A percentile compares a stretch with the other conserved stretches of the same genome.
Conservation (phyloP, 2,888 invertebrate species). For the Eupithecia abbreviata region DNA sequence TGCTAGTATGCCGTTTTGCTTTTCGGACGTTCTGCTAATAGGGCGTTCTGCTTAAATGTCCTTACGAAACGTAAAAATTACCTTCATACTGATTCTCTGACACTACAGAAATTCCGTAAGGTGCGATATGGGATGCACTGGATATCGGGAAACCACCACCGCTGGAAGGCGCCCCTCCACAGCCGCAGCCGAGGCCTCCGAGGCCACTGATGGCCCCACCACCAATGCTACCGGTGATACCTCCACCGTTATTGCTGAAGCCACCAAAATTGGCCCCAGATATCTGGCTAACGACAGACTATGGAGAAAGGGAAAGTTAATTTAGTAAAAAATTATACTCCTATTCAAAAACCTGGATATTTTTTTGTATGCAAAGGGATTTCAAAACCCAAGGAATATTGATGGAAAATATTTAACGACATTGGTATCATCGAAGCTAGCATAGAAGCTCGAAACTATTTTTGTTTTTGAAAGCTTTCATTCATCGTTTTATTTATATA, state of each 20-base stretch:
- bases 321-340: no score
- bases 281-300: not conserved
- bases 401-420: no score
- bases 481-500: no score
- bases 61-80: not conserved
- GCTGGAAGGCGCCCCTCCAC: conserved; percentile 18
- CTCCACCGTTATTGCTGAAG: not conserved
- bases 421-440: no score
- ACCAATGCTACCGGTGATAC: not conserved
- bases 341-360: no score
- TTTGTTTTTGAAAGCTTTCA: no score
- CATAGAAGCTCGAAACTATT: no score
- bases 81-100: conserved; percentile 31
- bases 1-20: no score
- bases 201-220: not conserved
- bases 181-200: conserved; percentile 19
- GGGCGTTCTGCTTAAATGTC: no score
- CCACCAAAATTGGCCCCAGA: not conserved
- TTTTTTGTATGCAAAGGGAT: no score
- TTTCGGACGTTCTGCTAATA: no score
- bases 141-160: conserved; percentile 35
- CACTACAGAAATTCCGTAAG: conserved; percentile 42
- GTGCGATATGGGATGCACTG: conserved; percentile 42
- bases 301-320: not conserved
- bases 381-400: no score